These are phyloP conservation scores for Actinemys pallida DNA, from an alignment of 2,113 vertebrate species.

Conservation along the genomic window DNA sequence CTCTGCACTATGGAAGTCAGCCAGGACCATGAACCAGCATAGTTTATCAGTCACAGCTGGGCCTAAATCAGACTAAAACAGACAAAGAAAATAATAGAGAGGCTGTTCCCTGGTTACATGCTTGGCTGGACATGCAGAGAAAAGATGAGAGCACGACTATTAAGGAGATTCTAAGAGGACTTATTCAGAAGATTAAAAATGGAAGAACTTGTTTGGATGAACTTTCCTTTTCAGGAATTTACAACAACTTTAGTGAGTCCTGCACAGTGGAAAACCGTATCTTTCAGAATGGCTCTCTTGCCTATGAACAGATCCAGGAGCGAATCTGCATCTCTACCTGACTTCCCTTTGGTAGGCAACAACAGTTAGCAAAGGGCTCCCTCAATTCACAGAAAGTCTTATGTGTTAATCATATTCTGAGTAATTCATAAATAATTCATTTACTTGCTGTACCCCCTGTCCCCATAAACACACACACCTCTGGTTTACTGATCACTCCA, in stretches of 20 bases:
- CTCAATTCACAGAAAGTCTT: no score
- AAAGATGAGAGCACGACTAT: not conserved
- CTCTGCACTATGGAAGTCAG: not conserved
- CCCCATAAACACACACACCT: not conserved
- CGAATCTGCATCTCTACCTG: not conserved
- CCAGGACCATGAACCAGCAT: not conserved
- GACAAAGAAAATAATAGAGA: slow-evolving; percentile 25
- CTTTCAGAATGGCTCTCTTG: accelerated
- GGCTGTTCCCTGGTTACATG: not conserved
- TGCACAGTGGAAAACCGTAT: not conserved
- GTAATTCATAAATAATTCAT: not conserved
- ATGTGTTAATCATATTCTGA: no score
- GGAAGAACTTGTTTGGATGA: not conserved
- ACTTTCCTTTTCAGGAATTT: not conserved
- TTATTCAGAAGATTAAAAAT: not conserved
- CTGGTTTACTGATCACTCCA: not conserved
- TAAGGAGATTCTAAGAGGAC: not conserved
- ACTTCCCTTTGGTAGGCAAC: not conserved
- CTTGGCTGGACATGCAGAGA: slow-evolving; percentile 5
- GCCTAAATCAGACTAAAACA: slow-evolving; percentile 40
- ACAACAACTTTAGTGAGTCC: not conserved
- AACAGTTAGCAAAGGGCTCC: not conserved
- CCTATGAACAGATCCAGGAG: accelerated
- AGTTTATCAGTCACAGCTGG: not conserved
- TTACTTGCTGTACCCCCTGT: not conserved